Conservation (phyloP, 2,888 invertebrate species). For the Pristionchus exspectatus region DNA sequence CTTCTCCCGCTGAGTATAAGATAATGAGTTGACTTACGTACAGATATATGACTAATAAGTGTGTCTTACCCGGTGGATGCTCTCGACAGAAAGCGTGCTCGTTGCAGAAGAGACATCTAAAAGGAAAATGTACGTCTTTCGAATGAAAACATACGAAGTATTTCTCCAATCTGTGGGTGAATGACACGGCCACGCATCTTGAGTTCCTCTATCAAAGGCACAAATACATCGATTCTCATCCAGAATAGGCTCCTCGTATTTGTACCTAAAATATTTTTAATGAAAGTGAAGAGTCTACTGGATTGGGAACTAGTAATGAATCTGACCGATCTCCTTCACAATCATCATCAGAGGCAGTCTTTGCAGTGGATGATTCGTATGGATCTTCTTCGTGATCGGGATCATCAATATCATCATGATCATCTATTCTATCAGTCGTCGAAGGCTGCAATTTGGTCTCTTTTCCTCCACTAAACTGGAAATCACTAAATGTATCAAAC, state of each 20-base stretch:
- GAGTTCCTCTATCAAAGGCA: slow-evolving; percentile 72
- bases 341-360: slow-evolving; percentile 24
- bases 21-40: not conserved
- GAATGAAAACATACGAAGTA: slow-evolving; percentile 46
- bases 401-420: not conserved
- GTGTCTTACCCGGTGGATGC: not conserved
- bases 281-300: not conserved
- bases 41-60: not conserved
- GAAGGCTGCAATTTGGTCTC: not conserved
- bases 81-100: slow-evolving; percentile 31
- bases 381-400: not conserved
- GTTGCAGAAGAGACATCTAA: slow-evolving; percentile 44
- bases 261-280: slow-evolving; percentile 15
- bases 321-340: slow-evolving; percentile 14
- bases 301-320: not conserved
- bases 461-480: not conserved
- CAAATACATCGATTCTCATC: slow-evolving; percentile 70
- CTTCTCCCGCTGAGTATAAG: not conserved
- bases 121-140: not conserved
- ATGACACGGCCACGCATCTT: slow-evolving; percentile 68
- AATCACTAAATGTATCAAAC: not conserved
- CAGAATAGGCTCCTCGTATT: slow-evolving; percentile 53
- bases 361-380: not conserved
- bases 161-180: slow-evolving; percentile 58
- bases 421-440: not conserved